Percentiles rank a stretch among this genome's conserved stretches.
phyloP scores from a whole-genome alignment of 2,797 vertebrate genomes.

The Prionace glauca region DNA sequence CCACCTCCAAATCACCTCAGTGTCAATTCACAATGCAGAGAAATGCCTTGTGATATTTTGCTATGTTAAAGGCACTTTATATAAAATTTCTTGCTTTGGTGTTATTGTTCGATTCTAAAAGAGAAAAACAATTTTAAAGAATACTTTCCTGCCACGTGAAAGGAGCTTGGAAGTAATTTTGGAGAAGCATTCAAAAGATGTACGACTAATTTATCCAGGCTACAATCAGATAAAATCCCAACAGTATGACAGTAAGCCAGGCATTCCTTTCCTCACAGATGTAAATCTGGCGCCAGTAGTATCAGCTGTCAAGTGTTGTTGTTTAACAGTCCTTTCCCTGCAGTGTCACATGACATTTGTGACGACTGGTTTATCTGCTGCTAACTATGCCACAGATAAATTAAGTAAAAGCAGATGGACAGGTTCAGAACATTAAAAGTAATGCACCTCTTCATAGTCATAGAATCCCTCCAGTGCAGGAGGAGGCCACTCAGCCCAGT shows the following conservation, averaged over 20 bases:
- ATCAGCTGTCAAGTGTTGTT: background rate
- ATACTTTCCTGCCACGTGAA: background rate
- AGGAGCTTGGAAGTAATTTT: background rate
- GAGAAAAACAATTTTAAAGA: background rate
- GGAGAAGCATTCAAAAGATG: background rate
- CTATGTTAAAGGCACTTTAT: background rate
- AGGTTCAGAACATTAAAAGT: background rate
- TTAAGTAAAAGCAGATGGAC: background rate
- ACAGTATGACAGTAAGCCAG: background rate
- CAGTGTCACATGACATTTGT: background rate
- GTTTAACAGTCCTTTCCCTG: background rate
- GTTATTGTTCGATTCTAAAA: background rate
- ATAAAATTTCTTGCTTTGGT: background rate
- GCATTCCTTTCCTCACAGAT: background rate
- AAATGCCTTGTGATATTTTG: background rate
- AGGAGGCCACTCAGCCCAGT: too few species aligned
- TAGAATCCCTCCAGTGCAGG: too few species aligned
- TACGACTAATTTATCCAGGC: background rate
- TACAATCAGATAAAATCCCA: background rate
- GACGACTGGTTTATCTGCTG: background rate
- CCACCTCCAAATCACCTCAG: background rate
- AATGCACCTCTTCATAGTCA: background rate
- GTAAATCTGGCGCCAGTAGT: background rate
- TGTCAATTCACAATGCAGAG: background rate
- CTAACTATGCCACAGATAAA: background rate